phyloP scores from a whole-genome alignment of 2,888 invertebrate species.

The Iselma pallidipennis region DNA sequence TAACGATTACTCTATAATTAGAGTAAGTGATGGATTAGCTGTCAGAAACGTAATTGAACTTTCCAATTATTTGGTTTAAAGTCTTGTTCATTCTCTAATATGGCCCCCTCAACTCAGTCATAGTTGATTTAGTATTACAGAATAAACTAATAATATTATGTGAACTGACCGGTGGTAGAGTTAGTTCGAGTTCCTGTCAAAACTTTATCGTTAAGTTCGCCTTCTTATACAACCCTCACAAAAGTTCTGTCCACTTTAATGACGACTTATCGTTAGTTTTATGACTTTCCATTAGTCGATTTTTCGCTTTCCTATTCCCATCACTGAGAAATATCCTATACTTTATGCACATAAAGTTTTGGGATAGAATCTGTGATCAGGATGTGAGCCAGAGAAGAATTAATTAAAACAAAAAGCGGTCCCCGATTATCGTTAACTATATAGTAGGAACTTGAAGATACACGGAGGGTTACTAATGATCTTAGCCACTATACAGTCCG shows the following conservation, averaged over 20 bases:
- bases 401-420: conserved; percentile 17
- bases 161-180: not conserved
- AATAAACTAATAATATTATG: not conserved
- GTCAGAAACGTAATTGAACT: conserved; percentile 41
- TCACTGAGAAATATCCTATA: too few relatives aligned
- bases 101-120: not conserved
- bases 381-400: conserved; percentile 19
- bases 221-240: too few relatives aligned
- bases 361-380: too few relatives aligned
- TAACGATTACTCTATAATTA: conserved; percentile 42
- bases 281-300: too few relatives aligned
- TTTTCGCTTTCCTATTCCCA: too few relatives aligned
- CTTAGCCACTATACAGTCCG: conserved; percentile 19
- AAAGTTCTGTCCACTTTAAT: too few relatives aligned
- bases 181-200: too few relatives aligned
- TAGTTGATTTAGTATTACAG: not conserved
- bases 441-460: conserved; percentile 10
- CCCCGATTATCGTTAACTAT: conserved; percentile 16
- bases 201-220: too few relatives aligned
- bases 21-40: conserved; percentile 42
- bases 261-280: too few relatives aligned
- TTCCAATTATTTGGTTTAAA: conserved; percentile 25
- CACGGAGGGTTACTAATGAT: conserved; percentile 22
- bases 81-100: not conserved
- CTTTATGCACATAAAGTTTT: too few relatives aligned